Base-by-base conservation (phyloP, 2,797 vertebrate species). In the Sus cebifrons region DNA sequence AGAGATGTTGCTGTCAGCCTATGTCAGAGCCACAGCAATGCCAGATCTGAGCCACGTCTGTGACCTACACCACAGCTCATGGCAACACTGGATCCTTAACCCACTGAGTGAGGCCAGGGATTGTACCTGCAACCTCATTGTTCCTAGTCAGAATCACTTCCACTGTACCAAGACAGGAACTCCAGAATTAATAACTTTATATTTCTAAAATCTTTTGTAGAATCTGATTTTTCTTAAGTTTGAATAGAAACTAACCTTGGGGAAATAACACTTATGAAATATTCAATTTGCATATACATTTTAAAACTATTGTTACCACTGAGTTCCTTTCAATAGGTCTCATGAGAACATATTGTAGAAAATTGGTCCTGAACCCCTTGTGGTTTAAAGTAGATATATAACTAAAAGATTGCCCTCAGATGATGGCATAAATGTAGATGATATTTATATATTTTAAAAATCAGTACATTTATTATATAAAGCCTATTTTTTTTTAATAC, bases 131-230 rank as follows among this genome's bases (percentile, higher is more conserved):
- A 36, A 36, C 36, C 36, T 36, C 36, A 36, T 36, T 36, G 3
- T 36, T 36, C 36, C 36, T 36, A 36, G 36, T 36, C 36, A 36
- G 36, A 36, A 36, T 36, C 36, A 36, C 36, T 36, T 36, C 36
- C 36, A 32, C 32, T 32, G 32, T 32, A 32, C 32, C 32, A 36
- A 36, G 36, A 36, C 36, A 36, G 36, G 36, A 36, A 36, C 36
- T 36, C 36, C 36, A 36, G 36, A 36, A 36, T 36, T 36, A 36
- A 36, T 75, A 77, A 85, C 58, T 12, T 58, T 36, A n/a, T 83
- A 77, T 83, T 89, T 75, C 25, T n/a, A 94, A 92, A 86, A 67
- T 89, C 25, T 77, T 60, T 6, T 77, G 14, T 89, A 82, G 36
- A 86, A 86, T 85, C 14, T 71, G 89, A 79, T 85, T 86, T 77